Evolutionary conservation across 1,140 invertebrate genomes (phyloP).

Genomic region (Cepaea nemoralis): DNA sequence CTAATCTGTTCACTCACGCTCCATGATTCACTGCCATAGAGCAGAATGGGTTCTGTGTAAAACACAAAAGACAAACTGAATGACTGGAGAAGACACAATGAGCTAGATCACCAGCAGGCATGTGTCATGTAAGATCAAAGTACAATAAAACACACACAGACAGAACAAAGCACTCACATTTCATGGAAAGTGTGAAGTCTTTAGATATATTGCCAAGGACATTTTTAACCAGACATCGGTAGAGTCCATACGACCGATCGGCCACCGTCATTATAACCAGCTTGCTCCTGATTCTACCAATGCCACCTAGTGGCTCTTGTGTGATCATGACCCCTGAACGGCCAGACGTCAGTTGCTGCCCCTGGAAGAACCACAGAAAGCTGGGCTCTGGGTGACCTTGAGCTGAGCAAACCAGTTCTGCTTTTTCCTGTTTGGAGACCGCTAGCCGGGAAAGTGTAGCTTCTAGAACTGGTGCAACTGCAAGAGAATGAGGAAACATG

Average conservation of each 20-base stretch:
- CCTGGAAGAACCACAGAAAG: conserved; percentile 52
- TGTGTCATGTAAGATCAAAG: too few relatives aligned
- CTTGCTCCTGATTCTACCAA: conserved; percentile 26
- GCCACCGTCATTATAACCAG: conserved; percentile 39
- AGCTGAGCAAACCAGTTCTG: conserved; percentile 44
- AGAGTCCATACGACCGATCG: conserved; percentile 48
- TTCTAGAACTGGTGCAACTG: conserved; percentile 46
- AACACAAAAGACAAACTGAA: too few relatives aligned
- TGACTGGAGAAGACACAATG: too few relatives aligned
- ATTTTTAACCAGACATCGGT: conserved; percentile 55
- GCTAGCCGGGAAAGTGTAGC: conserved; percentile 44
- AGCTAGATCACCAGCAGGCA: too few relatives aligned
- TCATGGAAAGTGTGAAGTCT: conserved; percentile 41
- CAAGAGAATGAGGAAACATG: too few relatives aligned
- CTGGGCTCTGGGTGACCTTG: conserved; percentile 52
- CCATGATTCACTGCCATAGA: too few relatives aligned
- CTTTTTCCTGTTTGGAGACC: conserved; percentile 39
- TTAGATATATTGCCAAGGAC: conserved; percentile 44
- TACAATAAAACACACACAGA: not conserved
- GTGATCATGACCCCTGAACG: conserved; percentile 14
- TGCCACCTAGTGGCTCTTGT: not conserved
- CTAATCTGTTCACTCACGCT: too few relatives aligned
- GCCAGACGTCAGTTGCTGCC: conserved; percentile 39
- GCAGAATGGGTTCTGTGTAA: too few relatives aligned
- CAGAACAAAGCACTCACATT: conserved; percentile 35